Evolutionary conservation across 2,888 invertebrate genomes (phyloP), one percentile per base, ranked within the genome.

Genomic region (Drosophila quinaria): DNA sequence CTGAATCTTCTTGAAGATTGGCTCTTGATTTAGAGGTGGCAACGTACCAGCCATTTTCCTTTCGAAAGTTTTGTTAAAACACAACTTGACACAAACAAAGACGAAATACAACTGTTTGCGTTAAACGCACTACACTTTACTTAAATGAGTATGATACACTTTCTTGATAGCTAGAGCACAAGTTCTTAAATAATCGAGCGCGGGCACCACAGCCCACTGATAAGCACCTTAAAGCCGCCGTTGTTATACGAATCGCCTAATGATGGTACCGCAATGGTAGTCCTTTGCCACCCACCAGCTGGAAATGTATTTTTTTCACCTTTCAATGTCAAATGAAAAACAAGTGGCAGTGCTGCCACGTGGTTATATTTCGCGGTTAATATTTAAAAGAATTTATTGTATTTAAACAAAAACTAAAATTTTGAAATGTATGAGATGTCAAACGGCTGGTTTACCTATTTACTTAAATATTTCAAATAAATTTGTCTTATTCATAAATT

Each of bases 1-100:
- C 89, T 96, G 95, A 46, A 98, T 93, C 92, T 96, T 95, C 88
- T 95, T 94, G 94, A 95, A 98, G 13, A 95, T 94, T 17, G 95
- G 93, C 87, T 97, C 97, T 33, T 94, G 93, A 44, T 94, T 94
- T 74, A 96, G 92, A 77, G 94, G 92, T 65, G 93, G 92, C 90
- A 94, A 93, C 25, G 92, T 70, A 51, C 90, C 89, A 69, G 86
- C 89, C 86, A 86, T 86, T 78, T 73, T 86, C 65, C 84, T 84
- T 71, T 17, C 22, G 42, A 51, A 72, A 69, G 63, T 68, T 69
- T 71, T 25, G 56, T 84, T 61, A 87, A 25, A 25, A 76, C 37
- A 71, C 69, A 73, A 83, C 67, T 72, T 76, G 44, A 78, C 64
- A 86, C 63, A 60, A 77, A 80, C 62, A 69, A 80, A 66, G 60